Percentiles rank a stretch among this genome's conserved stretches.
Conservation (phyloP, 1,140 invertebrate species). For the Caenorhabditis tropicalis region DNA sequence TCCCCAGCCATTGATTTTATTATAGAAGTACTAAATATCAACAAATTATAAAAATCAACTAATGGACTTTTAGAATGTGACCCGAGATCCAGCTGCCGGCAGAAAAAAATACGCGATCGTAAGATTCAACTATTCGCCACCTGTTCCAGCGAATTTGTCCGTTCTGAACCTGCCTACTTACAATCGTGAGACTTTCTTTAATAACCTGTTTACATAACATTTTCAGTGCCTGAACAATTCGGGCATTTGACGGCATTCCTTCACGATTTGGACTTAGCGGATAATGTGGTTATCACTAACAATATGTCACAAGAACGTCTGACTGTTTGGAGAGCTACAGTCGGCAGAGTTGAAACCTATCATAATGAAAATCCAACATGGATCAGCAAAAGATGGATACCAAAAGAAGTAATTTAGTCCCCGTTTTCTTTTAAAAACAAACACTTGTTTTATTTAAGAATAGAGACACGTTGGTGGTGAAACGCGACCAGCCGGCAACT, state of each 20-base stretch:
- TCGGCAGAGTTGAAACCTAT: not conserved
- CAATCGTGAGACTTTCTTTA: not conserved
- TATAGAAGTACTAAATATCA: slow-evolving; percentile 43
- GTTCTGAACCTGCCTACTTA: slow-evolving; percentile 25
- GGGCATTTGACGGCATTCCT: slow-evolving; percentile 5
- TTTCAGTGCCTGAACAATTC: slow-evolving; percentile 39
- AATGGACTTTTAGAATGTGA: slow-evolving; percentile 49
- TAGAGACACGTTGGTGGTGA: not conserved
- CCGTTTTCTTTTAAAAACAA: not conserved
- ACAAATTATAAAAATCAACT: not conserved
- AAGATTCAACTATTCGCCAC: slow-evolving; percentile 19
- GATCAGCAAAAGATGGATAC: not conserved
- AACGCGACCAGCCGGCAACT: not conserved
- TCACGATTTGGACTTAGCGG: not conserved
- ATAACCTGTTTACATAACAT: too few relatives aligned
- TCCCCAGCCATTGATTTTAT: slow-evolving; percentile 58
- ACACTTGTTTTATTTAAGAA: not conserved
- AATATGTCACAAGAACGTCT: not conserved
- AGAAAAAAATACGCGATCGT: slow-evolving; percentile 48
- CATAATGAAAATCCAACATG: not conserved
- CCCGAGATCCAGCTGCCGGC: slow-evolving; percentile 21
- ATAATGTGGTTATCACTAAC: not conserved
- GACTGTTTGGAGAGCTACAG: not conserved
- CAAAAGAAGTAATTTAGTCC: not conserved
- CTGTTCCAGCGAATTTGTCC: slow-evolving; percentile 27